Evolutionary conservation across 2,113 vertebrate genomes (phyloP).

Genomic region (Mobula hypostoma): DNA sequence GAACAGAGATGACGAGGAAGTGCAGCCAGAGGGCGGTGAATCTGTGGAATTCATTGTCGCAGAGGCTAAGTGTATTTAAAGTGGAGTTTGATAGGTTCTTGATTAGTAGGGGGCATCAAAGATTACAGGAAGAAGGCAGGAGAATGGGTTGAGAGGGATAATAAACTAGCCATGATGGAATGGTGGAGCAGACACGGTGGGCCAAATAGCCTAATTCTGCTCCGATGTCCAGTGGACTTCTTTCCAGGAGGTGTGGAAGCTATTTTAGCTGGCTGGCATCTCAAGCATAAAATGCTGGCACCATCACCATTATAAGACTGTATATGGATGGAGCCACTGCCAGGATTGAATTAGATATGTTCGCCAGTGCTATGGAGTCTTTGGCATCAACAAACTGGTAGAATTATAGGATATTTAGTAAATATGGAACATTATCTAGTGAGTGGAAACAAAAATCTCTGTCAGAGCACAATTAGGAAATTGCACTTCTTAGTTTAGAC

Average conservation of each 20-base stretch:
- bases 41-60: too few relatives aligned
- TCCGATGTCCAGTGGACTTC: neutral
- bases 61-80: too few relatives aligned
- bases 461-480: neutral
- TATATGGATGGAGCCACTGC: neutral
- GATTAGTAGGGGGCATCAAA: too few relatives aligned
- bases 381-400: neutral
- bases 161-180: too few relatives aligned
- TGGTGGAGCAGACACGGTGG: too few relatives aligned
- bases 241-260: neutral
- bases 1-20: too few relatives aligned
- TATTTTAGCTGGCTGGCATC: neutral
- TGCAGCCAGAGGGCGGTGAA: too few relatives aligned
- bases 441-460: neutral
- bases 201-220: too few relatives aligned
- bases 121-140: too few relatives aligned
- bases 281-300: neutral
- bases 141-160: too few relatives aligned
- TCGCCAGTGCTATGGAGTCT: neutral
- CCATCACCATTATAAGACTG: too few relatives aligned
- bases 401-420: neutral
- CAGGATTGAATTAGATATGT: neutral
- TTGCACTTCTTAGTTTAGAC: neutral
- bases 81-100: too few relatives aligned
- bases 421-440: neutral